Base-by-base conservation (phyloP, 2,113 vertebrate species). In the Psammodynastes pulverulentus region DNA sequence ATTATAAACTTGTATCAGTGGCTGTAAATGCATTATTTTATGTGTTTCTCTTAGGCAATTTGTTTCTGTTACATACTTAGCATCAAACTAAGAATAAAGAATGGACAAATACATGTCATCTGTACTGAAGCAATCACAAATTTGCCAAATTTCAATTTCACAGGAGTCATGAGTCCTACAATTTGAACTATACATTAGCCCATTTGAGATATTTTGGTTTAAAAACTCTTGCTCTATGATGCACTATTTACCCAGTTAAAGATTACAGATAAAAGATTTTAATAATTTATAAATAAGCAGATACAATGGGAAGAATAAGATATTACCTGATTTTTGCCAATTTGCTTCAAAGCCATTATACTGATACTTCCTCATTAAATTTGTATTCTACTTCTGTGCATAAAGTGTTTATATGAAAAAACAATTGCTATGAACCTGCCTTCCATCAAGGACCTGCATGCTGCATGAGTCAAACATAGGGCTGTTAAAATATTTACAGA, bases 1-100 rank as follows among this genome's bases (percentile, higher is more conserved):
- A 99, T 98, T 99, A 98, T 98, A 98, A 99, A 99, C 98, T 98
- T 98, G 98, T 99, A 99, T 99, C 98, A 99, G 98, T 98, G 98
- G 98, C 98, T 99, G 98, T 98, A 98, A 98, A 99, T 98, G 98
- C 97, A 97, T 98, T 98, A 98, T 98, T 97, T 98, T 98, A 98
- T 98, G 98, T 98, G 97, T 98, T 98, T 97, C 97, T 98, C 97
- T 97, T 97, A 98, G 98, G 98, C 98, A 98, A 98, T 98, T 98
- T 98, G 98, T 98, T 97, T 98, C 97, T 98, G 97, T 97, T 97
- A 98, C 98, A 98, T 97, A 98, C 97, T 98, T 62, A 97, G 97
- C 97, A 98, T 98, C 97, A 97, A 97, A 98, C 97, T 96, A 97
- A 97, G 97, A 97, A 97, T 97, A 97, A 97, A 97, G 97, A 97